Conservation (phyloP, 2,113 vertebrate genomes). For the Bucco capensis region DNA sequence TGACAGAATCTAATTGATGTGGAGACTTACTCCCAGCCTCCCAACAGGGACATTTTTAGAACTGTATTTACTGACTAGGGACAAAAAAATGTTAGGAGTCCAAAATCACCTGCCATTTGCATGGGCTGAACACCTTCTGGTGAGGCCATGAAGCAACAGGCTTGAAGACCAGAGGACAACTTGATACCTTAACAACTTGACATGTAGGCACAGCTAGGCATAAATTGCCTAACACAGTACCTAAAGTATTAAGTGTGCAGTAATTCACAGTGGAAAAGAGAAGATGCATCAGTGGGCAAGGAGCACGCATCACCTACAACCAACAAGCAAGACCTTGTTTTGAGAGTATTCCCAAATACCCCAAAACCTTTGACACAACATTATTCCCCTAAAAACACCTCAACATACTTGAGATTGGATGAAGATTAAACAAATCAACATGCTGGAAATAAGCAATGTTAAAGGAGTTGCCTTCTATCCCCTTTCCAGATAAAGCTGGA, state of each 20-base stretch:
- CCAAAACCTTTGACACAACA: background rate
- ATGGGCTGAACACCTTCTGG: background rate
- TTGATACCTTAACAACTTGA: background rate
- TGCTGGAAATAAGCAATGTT: background rate
- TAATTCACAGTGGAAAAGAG: background rate
- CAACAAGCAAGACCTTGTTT: background rate
- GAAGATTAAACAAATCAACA: background rate
- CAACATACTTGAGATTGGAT: background rate
- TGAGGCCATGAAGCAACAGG: background rate
- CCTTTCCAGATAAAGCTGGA: constrained; percentile 24
- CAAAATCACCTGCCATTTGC: background rate
- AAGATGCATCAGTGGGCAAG: background rate
- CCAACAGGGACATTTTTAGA: background rate
- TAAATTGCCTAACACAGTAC: background rate
- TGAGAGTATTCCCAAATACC: background rate
- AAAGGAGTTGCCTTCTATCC: constrained; percentile 49
- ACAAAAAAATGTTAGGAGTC: background rate
- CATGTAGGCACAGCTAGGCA: background rate
- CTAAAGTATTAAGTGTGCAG: background rate
- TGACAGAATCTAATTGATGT: background rate
- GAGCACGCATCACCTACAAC: accelerated
- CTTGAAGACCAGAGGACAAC: background rate
- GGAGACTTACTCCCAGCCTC: background rate
- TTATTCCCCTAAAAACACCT: background rate
- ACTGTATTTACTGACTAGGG: background rate